phyloP scores from a whole-genome alignment of 2,888 invertebrate genomes.

The Aphodius granarius region DNA sequence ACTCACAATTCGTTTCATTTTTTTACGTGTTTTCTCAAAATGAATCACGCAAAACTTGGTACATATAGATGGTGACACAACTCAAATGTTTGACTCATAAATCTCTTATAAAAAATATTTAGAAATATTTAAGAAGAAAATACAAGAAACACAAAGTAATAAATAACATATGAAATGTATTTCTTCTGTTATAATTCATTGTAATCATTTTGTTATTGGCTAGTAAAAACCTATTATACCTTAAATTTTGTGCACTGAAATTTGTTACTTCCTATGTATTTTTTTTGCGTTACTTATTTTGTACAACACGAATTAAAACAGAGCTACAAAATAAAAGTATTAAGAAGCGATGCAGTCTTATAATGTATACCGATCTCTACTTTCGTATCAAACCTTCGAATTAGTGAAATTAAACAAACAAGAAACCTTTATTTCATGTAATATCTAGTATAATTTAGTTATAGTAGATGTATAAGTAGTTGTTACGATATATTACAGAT shows the following conservation, averaged over 20 bases:
- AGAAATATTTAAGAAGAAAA: no score
- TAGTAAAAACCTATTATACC: neutral
- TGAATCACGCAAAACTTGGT: neutral
- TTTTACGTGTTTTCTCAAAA: neutral
- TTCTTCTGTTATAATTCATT: no score
- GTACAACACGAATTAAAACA: constrained; percentile 8
- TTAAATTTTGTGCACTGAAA: constrained; percentile 6
- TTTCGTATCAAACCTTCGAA: neutral
- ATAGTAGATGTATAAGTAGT: no score
- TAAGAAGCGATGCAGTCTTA: constrained; percentile 17
- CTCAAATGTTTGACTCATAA: no score
- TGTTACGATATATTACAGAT: no score
- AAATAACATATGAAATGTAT: no score
- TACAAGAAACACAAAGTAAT: no score
- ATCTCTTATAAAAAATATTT: no score
- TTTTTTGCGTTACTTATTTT: neutral
- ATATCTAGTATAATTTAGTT: no score
- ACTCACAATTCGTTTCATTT: neutral
- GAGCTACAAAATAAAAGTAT: constrained; percentile 2
- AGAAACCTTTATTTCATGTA: no score
- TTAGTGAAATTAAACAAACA: neutral
- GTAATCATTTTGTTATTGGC: no score
- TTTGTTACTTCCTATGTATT: constrained; percentile 1
- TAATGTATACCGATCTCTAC: constrained; percentile 9
- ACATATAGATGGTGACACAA: no score